phyloP scores from a whole-genome alignment of 2,888 invertebrate species.

The Alentia gelatinosa region DNA sequence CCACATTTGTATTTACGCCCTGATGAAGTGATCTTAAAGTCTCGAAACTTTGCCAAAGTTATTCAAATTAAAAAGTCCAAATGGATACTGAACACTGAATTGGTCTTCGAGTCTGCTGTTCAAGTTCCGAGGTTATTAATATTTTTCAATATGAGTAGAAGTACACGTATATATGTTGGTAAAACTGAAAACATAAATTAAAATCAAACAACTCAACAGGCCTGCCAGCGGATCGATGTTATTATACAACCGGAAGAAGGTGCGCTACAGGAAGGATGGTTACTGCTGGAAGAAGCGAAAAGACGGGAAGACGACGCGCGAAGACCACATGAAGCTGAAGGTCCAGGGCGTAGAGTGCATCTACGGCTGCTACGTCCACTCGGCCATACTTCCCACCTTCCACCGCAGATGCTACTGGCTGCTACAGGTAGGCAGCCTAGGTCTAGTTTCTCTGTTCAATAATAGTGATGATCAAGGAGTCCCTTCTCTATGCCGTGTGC shows the following conservation, averaged over 20 bases:
- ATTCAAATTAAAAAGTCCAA: too few relatives aligned
- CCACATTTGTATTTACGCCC: too few relatives aligned
- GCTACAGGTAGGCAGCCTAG: slow-evolving; percentile 86
- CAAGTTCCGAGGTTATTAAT: neutral
- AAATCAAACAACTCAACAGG: slow-evolving; percentile 82
- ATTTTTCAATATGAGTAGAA: neutral
- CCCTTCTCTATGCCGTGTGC: too few relatives aligned
- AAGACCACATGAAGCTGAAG: slow-evolving; percentile 99
- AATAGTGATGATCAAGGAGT: too few relatives aligned
- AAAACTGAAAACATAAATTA: neutral
- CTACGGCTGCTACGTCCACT: slow-evolving; percentile 99
- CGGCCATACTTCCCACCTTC: slow-evolving; percentile 98
- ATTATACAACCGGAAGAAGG: slow-evolving; percentile 96
- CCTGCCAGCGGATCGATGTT: slow-evolving; percentile 98
- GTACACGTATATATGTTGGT: neutral
- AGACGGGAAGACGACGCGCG: slow-evolving; percentile 98
- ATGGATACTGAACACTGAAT: too few relatives aligned
- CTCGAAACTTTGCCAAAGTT: too few relatives aligned
- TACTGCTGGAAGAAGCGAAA: slow-evolving; percentile 99
- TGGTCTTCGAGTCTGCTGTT: neutral
- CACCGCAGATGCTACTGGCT: slow-evolving; percentile 99
- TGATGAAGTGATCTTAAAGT: too few relatives aligned
- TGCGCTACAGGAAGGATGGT: slow-evolving; percentile 95
- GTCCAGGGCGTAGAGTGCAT: slow-evolving; percentile 96
- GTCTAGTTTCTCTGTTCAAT: too few relatives aligned